Conservation (phyloP, 92 coral and sea anemone genomes). For the Blastomussa wellsi region DNA sequence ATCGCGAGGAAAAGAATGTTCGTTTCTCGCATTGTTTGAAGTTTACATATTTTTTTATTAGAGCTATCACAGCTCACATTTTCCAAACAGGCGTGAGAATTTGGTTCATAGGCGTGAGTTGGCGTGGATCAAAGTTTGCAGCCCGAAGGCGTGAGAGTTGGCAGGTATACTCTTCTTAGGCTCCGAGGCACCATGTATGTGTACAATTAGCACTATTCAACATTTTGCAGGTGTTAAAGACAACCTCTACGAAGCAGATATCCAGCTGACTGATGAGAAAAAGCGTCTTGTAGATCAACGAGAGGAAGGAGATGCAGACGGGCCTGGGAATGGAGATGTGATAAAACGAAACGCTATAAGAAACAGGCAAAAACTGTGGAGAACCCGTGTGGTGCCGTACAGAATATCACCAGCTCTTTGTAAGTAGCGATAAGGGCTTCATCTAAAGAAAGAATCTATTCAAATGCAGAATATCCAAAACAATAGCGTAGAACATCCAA, state of each 20-base stretch:
- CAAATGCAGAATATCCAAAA: too few relatives aligned
- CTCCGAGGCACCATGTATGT: too few relatives aligned
- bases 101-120: too few relatives aligned
- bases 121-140: too few relatives aligned
- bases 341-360: constrained; percentile 48
- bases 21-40: too few relatives aligned
- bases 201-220: neutral
- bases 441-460: neutral
- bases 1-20: too few relatives aligned
- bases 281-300: constrained; percentile 43
- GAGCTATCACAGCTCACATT: too few relatives aligned
- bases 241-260: constrained; percentile 53
- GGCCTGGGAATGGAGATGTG: constrained; percentile 4
- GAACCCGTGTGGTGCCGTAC: constrained; percentile 44
- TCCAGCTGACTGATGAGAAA: constrained; percentile 51
- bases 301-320: constrained; percentile 48
- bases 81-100: too few relatives aligned
- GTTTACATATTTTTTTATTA: too few relatives aligned
- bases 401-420: constrained; percentile 44
- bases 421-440: neutral
- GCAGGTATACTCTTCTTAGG: too few relatives aligned
- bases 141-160: too few relatives aligned
- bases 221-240: constrained; percentile 15
- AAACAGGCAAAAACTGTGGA: constrained; percentile 53
- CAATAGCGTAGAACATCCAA: too few relatives aligned